Evolutionary conservation across 2,797 vertebrate genomes (phyloP).

Genomic region (Dendrocincla tyrannina): DNA sequence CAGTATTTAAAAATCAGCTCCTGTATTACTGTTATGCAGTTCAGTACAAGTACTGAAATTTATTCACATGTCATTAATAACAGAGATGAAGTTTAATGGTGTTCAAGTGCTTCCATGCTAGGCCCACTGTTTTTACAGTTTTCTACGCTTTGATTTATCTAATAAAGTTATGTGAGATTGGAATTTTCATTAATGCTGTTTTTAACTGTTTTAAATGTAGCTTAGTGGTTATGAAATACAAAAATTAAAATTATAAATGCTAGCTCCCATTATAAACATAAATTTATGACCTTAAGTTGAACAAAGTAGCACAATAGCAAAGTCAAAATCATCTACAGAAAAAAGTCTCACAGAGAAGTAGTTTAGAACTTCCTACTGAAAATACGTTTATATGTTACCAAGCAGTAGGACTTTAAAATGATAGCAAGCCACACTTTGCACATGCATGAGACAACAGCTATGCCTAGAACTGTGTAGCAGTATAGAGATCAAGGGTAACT

Average conservation of each 20-base stretch:
- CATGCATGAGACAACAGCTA: conserved; percentile 12
- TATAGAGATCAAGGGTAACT: not conserved
- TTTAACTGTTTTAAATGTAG: not conserved
- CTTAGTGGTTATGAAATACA: not conserved
- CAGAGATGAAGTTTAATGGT: not conserved
- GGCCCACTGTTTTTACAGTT: not conserved
- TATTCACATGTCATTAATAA: not conserved
- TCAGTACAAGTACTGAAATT: not conserved
- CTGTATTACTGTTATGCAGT: not conserved
- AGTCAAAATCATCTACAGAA: not conserved
- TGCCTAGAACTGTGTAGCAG: not conserved
- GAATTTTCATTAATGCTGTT: not conserved
- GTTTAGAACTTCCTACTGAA: not conserved
- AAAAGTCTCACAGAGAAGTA: not conserved
- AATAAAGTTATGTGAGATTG: not conserved
- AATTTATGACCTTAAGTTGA: not conserved
- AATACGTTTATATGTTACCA: not conserved
- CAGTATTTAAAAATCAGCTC: not conserved
- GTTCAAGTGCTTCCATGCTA: not conserved
- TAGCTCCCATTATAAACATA: not conserved
- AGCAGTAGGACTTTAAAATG: not conserved
- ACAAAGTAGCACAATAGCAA: not conserved
- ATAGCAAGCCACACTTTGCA: not conserved
- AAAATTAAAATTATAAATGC: not conserved
- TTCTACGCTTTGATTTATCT: not conserved